Percentiles rank a stretch among this genome's conserved stretches.
These are phyloP conservation scores for Drosophila pallidifrons DNA, from an alignment of 1,140 invertebrate species.

Conservation along the genomic window DNA sequence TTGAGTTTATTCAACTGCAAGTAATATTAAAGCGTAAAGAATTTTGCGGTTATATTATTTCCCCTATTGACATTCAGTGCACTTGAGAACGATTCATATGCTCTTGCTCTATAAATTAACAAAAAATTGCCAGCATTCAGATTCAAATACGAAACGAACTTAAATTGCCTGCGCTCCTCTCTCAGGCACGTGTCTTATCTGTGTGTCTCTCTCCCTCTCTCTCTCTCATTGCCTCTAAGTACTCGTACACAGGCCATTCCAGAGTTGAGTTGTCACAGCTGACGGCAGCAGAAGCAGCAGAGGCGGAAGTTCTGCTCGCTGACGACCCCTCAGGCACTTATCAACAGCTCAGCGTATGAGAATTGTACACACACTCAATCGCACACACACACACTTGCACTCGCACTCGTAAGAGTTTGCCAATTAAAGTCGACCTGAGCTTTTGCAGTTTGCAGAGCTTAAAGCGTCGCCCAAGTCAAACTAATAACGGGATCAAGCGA, in stretches of 20 bases:
- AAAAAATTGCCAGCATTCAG: constrained; percentile 18
- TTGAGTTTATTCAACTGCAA: neutral
- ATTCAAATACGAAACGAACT: constrained; percentile 25
- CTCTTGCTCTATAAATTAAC: neutral
- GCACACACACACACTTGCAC: neutral
- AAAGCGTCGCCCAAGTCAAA: constrained; percentile 39
- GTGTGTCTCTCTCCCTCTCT: neutral
- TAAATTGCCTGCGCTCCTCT: constrained; percentile 37
- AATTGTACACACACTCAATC: constrained; percentile 1
- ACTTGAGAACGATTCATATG: neutral
- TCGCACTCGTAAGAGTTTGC: neutral
- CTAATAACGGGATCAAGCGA: constrained; percentile 55
- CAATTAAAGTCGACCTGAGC: constrained; percentile 43
- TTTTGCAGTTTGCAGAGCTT: constrained; percentile 31
- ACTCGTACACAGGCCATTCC: constrained; percentile 2
- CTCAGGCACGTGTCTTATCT: constrained; percentile 45
- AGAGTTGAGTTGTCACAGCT: constrained; percentile 45
- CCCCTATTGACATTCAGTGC: constrained; percentile 5
- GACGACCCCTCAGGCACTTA: constrained; percentile 23
- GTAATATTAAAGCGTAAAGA: neutral
- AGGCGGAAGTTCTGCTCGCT: constrained; percentile 27
- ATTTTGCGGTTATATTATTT: neutral
- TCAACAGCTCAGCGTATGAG: constrained; percentile 9
- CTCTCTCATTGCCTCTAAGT: constrained; percentile 24
- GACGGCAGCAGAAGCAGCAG: neutral